Base-by-base conservation (phyloP, 2,888 invertebrate species). In the Plebejus melissa region DNA sequence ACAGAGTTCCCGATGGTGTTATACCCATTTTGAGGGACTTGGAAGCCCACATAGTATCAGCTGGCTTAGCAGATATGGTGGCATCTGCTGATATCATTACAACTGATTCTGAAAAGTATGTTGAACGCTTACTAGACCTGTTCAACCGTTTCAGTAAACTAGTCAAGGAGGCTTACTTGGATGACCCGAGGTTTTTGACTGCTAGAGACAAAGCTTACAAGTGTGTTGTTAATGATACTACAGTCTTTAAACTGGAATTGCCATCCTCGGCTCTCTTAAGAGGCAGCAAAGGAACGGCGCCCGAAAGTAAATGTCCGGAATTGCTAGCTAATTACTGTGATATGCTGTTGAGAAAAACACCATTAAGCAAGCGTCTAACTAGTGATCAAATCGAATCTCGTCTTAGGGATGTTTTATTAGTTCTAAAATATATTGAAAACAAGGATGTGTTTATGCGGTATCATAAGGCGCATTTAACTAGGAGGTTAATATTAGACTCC, bases 381-480 rank as follows among this genome's bases (percentile, higher is more conserved):
- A 97, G 97, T 79, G 99, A 99, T 87, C 98, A 99, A 93, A 99
- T 99, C 81, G 99, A 99, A 91, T 96, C 95, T 78, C 96, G 98
- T 84, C 94, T 99, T 78, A 96, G 95, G 86, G 98, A 99, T 94
- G 98, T 99, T 82, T 93, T 99, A 79, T 94, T 99, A 87, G 99
- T 99, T 80, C 94, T 99, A 80, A 99, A 99, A 90, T 99, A 99
- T 91, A 98, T 99, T 81, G 98, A 98, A 88, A 99, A 99, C 91
- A 99, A 99, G 90, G 99, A 99, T 94, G 99, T 99, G 46, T 99
- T 99, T 89, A 99, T 99, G 99, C 95, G 99, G 81, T 99, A 99
- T 90, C 99, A 99, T 90, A 99, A 99, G 90, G 99, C 98, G 72
- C 99, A 99, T 93, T 94, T 99, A 79, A 99, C 99, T 7, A 94